Evolutionary conservation across 1,140 invertebrate genomes (phyloP).

Genomic region (Polypedilum pembai): DNA sequence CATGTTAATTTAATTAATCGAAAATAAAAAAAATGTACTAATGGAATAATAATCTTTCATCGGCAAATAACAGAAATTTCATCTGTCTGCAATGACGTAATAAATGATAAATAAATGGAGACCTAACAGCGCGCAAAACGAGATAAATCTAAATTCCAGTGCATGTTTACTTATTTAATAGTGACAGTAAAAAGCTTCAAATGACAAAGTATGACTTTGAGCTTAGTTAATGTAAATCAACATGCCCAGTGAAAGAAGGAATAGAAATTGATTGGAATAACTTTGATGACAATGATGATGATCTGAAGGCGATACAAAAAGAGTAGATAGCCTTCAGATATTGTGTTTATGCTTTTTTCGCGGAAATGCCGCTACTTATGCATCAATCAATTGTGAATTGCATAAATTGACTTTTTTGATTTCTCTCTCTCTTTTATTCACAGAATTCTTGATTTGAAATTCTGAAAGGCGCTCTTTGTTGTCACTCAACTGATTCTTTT

Average conservation of each 20-base stretch:
- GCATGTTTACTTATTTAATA: background rate
- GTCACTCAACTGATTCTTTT: no score
- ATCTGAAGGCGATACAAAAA: background rate
- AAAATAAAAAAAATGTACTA: background rate
- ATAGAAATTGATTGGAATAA: background rate
- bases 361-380: background rate
- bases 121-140: background rate
- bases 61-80: background rate
- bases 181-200: no score
- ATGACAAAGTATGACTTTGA: background rate
- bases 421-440: background rate
- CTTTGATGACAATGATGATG: background rate
- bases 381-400: background rate
- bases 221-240: background rate
- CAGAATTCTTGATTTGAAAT: no score
- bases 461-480: no score
- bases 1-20: conserved; percentile 7
- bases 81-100: background rate
- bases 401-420: conserved; percentile 7
- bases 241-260: background rate
- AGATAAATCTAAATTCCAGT: conserved; percentile 8
- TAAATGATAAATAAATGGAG: background rate
- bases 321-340: background rate
- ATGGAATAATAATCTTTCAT: background rate
- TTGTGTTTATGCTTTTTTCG: background rate